phyloP scores from a whole-genome alignment of 2,797 vertebrate genomes.

The Sebastes variabilis region DNA sequence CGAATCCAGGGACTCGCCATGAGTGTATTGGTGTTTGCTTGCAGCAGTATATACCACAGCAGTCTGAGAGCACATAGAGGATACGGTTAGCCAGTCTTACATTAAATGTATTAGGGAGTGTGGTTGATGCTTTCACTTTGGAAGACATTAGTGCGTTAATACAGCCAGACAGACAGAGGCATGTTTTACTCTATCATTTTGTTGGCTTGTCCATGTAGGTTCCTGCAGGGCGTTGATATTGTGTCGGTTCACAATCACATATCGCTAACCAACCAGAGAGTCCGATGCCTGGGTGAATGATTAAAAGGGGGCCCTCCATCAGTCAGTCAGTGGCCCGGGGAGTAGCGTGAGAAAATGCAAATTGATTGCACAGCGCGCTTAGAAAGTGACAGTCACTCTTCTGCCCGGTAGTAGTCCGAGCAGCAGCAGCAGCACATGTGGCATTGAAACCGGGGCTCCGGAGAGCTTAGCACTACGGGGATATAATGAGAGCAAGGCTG shows the following conservation, averaged over 20 bases:
- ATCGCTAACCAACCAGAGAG: slow-evolving; percentile 14
- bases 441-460: slow-evolving; percentile 33
- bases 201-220: neutral
- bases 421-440: slow-evolving; percentile 28
- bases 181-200: neutral
- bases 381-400: slow-evolving; percentile 32
- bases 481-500: slow-evolving; percentile 39
- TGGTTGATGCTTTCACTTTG: slow-evolving; percentile 3
- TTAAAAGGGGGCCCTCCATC: slow-evolving; percentile 43
- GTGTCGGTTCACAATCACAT: slow-evolving; percentile 5
- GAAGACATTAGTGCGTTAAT: slow-evolving; percentile 9
- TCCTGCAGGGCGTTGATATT: neutral
- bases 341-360: slow-evolving; percentile 62
- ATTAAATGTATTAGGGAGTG: slow-evolving; percentile 4
- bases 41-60: neutral
- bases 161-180: neutral
- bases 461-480: slow-evolving; percentile 38
- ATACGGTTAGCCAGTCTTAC: too few species aligned
- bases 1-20: neutral
- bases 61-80: neutral
- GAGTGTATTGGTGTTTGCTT: neutral
- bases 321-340: slow-evolving; percentile 24
- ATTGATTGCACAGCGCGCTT: slow-evolving; percentile 33
- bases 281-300: slow-evolving; percentile 36
- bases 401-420: slow-evolving; percentile 20